phyloP scores from a whole-genome alignment of 2,113 vertebrate genomes.

The Scophthalmus maximus region DNA sequence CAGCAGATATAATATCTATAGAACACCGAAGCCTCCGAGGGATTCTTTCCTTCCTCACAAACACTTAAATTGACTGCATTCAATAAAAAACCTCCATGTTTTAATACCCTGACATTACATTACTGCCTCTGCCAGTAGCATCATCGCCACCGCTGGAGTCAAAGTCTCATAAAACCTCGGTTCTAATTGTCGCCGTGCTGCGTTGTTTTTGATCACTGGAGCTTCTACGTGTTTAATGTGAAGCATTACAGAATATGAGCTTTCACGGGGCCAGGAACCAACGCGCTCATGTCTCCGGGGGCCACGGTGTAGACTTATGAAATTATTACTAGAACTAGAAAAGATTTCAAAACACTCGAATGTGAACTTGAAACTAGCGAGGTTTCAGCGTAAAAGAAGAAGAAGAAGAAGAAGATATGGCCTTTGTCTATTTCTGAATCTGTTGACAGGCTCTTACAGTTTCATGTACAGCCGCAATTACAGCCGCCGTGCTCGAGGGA shows the following conservation, averaged over 20 bases:
- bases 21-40: constrained; percentile 9
- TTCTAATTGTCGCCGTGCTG: constrained; percentile 2
- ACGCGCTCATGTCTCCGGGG: constrained; percentile 2
- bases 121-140: neutral
- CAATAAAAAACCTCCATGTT: constrained; percentile 24
- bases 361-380: constrained; percentile 9
- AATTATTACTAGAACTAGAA: constrained; percentile 3
- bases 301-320: neutral
- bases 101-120: constrained; percentile 26
- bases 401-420: too few species aligned
- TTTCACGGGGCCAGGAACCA: neutral
- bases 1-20: neutral
- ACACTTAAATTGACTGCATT: constrained; percentile 25
- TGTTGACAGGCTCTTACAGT: constrained; percentile 27
- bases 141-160: neutral
- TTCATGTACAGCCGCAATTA: constrained; percentile 41
- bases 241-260: constrained; percentile 14
- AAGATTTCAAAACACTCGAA: neutral
- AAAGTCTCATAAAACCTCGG: constrained; percentile 6
- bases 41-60: constrained; percentile 13
- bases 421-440: constrained; percentile 24
- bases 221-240: constrained; percentile 28
- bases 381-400: constrained; percentile 5
- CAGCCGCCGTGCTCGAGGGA: constrained; percentile 50
- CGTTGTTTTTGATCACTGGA: constrained; percentile 5